Evolutionary conservation across 2,113 vertebrate species (phyloP), one percentile per base, ranked within the genome.

Genomic region (Corydoras sp.): DNA sequence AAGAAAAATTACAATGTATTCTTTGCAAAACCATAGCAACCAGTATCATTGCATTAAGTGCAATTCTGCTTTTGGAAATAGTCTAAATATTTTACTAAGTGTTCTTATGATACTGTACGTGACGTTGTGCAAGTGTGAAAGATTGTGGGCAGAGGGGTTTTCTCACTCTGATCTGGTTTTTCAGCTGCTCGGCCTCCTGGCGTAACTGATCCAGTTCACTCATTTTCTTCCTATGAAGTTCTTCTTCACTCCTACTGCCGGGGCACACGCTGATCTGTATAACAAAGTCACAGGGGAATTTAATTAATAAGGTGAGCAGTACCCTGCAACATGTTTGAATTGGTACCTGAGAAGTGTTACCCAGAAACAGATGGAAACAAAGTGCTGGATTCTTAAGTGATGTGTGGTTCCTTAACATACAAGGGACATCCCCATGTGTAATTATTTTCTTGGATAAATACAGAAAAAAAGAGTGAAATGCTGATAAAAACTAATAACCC

Each of bases 171-270:
- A 99, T 99, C 87, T 99, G 97, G 87, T 95, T 98, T 88, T 98
- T 99, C 79, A 99, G 97, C 80, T 99, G 97, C 82, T 99, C 97
- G 29, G 97, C 96, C 93, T 99, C 97, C 91, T 99, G 97, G 90
- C 97, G 96, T 84, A 99, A 89, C 90, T 99, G 97, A 87, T 99
- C 97, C 65, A 99, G 92, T 88, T 99, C 97, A 82, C 97, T 98
- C 97, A 98, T 99, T 89, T 95, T 95, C 88, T 81, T 86, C 81
- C 81, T 81, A 88, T 90, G 89, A 91, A 83, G 82, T 85, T 91
- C 89, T 83, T 86, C 85, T 82, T 89, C 88, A 81, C 85, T 86
- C 88, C 89, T 86, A 88, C 90, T 90, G 90, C 91, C 70, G 69
- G 87, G 89, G 91, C 88, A 90, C 87, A 87, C 88, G 82, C 83